These are phyloP conservation scores for Mionectes olivaceus DNA, from an alignment of 2,797 vertebrate species.

Conservation along the genomic window DNA sequence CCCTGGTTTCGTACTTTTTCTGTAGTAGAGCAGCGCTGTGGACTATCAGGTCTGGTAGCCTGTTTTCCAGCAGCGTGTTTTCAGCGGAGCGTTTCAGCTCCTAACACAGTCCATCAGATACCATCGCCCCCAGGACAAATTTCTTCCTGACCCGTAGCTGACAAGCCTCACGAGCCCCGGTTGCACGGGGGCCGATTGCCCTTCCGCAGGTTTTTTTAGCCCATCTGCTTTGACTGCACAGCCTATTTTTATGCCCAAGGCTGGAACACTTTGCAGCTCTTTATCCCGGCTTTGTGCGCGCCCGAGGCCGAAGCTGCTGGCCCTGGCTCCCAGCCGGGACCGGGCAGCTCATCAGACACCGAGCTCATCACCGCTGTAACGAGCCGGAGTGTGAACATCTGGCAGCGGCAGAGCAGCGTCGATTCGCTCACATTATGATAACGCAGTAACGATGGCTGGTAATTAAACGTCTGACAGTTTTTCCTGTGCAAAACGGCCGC, in stretches of 20 bases:
- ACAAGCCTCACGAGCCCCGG: background rate
- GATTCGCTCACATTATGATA: background rate
- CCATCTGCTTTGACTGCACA: background rate
- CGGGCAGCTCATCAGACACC: accelerated
- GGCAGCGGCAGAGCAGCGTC: background rate
- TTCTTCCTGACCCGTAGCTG: background rate
- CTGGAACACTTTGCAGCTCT: background rate
- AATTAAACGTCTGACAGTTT: conserved; percentile 11
- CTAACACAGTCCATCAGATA: background rate
- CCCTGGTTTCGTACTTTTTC: background rate
- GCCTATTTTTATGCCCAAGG: background rate
- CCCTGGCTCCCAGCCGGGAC: background rate
- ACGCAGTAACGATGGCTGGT: background rate
- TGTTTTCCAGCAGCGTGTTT: background rate
- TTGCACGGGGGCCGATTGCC: background rate
- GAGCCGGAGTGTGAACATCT: background rate
- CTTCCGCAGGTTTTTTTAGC: background rate
- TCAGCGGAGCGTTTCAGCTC: background rate
- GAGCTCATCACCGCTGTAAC: background rate
- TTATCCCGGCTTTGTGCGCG: background rate
- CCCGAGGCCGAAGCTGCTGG: background rate
- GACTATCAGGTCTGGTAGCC: background rate
- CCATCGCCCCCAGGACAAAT: background rate
- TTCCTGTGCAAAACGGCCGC: background rate
- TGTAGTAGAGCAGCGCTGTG: accelerated